Base-by-base conservation (phyloP, 2,888 invertebrate species). In the Carterocephalus palaemon region DNA sequence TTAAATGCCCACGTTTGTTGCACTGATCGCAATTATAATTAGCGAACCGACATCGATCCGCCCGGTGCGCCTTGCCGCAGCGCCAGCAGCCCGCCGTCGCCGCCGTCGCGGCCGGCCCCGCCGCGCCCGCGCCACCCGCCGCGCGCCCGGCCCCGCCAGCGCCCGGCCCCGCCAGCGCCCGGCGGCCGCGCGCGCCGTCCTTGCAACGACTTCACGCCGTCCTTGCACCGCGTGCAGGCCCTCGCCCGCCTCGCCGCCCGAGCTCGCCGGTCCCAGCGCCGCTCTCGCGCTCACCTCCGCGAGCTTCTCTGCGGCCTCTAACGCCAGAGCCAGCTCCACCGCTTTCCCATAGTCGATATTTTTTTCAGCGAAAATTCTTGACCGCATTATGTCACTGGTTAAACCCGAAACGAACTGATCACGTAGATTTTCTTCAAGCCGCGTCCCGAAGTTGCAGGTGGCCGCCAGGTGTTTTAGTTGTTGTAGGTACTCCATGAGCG, bases 1-100 rank as follows among this genome's bases (percentile, higher is more conserved):
- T 50, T 31, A 62, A 46, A 40, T 62, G 61, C 0, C 59, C 60
- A 8, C 40, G 42, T 19, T 51, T 36, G n/a, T 22, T n/a, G 8
- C 57, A 62, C 51, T 49, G 28, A 38, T 62, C 55, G 49, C 60
- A 61, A 41, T 28, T 54, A 32, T 57, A 59, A 8, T 51, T 38
- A 1, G 17, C 34, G 29, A 29, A 60, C 1, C 57, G 51, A 40
- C 61, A 63, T 49, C 34, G 50, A n/a, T 52, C 41, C n/a, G 56
- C 49, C 6, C 29, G 41, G 36, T 56, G 52, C n/a, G 41, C 26
- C 26, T 48, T 54, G 3, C 56, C 56, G 12, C 59, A 46, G 29
- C 39, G 34, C 46, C 45, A 42, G 31, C 42, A 36, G n/a, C 16
- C 17, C 29, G 17, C 26, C n/a, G 17, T 4, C 12, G 33, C 12